Conservation (phyloP, 2,113 vertebrate genomes). For the Notothenia rossii region DNA sequence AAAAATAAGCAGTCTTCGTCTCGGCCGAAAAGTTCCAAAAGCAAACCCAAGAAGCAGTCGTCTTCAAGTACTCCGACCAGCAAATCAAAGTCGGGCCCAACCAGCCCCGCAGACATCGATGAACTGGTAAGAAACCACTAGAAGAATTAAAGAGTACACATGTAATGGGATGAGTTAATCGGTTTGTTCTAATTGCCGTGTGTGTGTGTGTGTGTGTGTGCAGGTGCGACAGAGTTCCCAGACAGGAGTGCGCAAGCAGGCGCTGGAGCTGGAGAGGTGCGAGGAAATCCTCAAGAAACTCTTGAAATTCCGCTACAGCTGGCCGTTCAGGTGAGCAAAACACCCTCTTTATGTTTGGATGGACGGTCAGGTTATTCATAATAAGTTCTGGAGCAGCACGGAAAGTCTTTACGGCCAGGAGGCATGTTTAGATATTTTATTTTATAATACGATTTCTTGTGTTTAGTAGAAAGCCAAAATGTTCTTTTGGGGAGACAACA, state of each 20-base stretch:
- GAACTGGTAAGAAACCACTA: constrained; percentile 89
- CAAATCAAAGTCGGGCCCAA: constrained; percentile 79
- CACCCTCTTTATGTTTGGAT: no score
- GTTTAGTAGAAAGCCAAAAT: background rate
- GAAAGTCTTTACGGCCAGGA: background rate
- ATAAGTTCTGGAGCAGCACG: no score
- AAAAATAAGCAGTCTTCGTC: constrained; percentile 83
- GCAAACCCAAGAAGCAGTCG: constrained; percentile 82
- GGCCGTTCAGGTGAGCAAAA: constrained; percentile 93
- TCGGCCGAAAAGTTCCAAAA: constrained; percentile 81
- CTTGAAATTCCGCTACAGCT: constrained; percentile 94
- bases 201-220: constrained; percentile 11
- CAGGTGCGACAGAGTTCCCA: constrained; percentile 91
- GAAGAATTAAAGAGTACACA: background rate
- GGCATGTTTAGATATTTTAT: background rate
- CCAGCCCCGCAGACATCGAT: constrained; percentile 90
- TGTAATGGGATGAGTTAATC: background rate
- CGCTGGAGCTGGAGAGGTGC: constrained; percentile 91
- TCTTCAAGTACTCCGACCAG: constrained; percentile 77
- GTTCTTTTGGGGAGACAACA: background rate
- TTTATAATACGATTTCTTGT: no score
- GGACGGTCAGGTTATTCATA: no score
- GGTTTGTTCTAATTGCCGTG: background rate
- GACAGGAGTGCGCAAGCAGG: constrained; percentile 84
- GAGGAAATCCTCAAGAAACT: constrained; percentile 95